Evolutionary conservation across 2,113 vertebrate species (phyloP), one percentile per base, ranked within the genome.

Genomic region (Phalacrocorax brasilianus): DNA sequence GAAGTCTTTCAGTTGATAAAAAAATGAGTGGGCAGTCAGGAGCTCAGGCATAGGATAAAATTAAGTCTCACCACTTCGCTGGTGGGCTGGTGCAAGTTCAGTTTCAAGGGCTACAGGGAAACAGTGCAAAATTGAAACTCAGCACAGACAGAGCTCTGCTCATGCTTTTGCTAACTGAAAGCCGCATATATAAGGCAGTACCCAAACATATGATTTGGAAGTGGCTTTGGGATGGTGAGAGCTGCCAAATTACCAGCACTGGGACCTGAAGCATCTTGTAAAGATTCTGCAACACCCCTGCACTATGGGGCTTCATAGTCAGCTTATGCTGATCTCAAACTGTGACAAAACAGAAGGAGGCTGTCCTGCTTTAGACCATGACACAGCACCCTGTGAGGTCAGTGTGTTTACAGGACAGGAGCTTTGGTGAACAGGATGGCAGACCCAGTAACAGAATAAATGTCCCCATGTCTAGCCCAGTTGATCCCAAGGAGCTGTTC

Each of bases 51-150:
- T 2, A 16, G 49, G 33, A 5, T 3, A 53, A 59, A 74, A 61
- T 32, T 6, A 6, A 62, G n/a, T 32, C 32, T 38, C 35, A 38
- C 21, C 23, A 22, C 30, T 50, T 0, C 0, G 30, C 38, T 80
- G 40, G 28, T 27, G 40, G 35, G 19, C 61, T 72, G 83, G 26
- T 76, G 28, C 24, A 77, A 47, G 55, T 38, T 58, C 35, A 35
- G 23, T 62, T 82, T 78, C 40, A 49, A 53, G 44, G 23, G 14
- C 55, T 63, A 14, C 47, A 61, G n/a, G 38, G 24, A 10, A 82
- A 52, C 22, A 11, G 49, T 23, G 52, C 38, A 42, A 71, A 78
- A 42, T 0, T 44, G 35, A 24, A 85, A 49, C 59, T 56, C 19
- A 9, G 11, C 49, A 53, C n/a, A 59, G 14, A 62, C 27, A 77